A percentile compares a stretch with the other conserved stretches of the same genome.
These are phyloP conservation scores for Leucophenga varia DNA, from an alignment of 1,140 invertebrate species.

Conservation along the genomic window DNA sequence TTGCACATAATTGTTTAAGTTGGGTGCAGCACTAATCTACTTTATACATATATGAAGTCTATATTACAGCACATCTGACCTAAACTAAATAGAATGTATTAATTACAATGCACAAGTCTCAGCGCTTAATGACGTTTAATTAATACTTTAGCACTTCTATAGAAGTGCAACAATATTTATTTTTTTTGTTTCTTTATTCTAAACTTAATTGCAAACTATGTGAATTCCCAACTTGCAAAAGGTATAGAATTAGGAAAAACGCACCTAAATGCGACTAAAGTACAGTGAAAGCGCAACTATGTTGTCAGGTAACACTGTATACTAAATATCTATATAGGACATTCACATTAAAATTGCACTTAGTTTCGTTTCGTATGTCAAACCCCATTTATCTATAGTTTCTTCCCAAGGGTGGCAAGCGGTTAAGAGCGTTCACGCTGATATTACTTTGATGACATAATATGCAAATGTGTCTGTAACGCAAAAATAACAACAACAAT, in stretches of 20 bases:
- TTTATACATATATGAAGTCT: too few species aligned
- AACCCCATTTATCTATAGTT: background rate
- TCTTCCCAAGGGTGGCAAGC: background rate
- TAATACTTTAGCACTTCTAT: background rate
- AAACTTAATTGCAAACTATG: background rate
- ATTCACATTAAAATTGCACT: too few species aligned
- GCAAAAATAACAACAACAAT: slow-evolving; percentile 21
- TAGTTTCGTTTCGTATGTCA: too few species aligned
- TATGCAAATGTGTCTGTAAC: slow-evolving; percentile 37
- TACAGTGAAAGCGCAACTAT: background rate
- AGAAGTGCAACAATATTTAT: background rate
- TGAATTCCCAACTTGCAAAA: background rate
- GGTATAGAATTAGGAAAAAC: background rate
- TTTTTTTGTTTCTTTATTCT: background rate
- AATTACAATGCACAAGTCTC: background rate
- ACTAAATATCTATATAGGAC: too few species aligned
- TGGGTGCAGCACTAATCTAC: too few species aligned
- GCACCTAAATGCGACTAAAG: background rate
- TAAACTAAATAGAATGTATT: too few species aligned
- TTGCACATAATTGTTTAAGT: too few species aligned
- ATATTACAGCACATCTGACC: too few species aligned
- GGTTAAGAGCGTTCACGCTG: too few species aligned
- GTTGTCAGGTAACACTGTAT: background rate
- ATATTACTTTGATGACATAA: slow-evolving; percentile 41
- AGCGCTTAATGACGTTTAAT: background rate